These are phyloP conservation scores for Druon quercuslanigerum DNA, from an alignment of 1,140 invertebrate species.

Conservation along the genomic window DNA sequence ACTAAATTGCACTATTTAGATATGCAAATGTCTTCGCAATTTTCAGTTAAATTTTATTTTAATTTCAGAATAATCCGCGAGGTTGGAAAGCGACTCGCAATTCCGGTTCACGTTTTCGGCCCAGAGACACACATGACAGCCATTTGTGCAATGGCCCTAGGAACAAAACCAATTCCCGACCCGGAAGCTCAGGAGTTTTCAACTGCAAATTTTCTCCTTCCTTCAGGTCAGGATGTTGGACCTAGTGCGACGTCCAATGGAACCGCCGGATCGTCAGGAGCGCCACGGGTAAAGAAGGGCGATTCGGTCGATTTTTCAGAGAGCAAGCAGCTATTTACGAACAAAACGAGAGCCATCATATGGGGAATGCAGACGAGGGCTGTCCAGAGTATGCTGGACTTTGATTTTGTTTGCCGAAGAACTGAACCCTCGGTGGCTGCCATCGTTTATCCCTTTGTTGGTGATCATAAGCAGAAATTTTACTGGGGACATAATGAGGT, in stretches of 20 bases:
- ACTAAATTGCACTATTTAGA: not conserved
- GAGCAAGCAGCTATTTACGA: conserved; percentile 82
- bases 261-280: conserved; percentile 54
- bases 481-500: conserved; percentile 99
- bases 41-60: not conserved
- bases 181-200: conserved; percentile 81
- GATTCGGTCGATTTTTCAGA: conserved; percentile 55
- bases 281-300: conserved; percentile 45
- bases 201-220: conserved; percentile 96
- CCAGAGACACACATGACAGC: conserved; percentile 99
- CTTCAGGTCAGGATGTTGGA: conserved; percentile 81
- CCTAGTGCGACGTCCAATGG: conserved; percentile 68
- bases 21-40: conserved; percentile 8
- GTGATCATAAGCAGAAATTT: conserved; percentile 99
- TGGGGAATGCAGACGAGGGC: conserved; percentile 99
- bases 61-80: conserved; percentile 86
- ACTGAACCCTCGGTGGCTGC: conserved; percentile 93
- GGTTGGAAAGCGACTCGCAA: conserved; percentile 90
- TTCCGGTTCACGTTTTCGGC: conserved; percentile 97
- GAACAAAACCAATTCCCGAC: conserved; percentile 90
- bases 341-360: conserved; percentile 94
- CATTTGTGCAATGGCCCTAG: conserved; percentile 98
- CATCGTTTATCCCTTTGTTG: conserved; percentile 98
- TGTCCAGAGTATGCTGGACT: conserved; percentile 99
- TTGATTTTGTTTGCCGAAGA: conserved; percentile 98